phyloP scores from a whole-genome alignment of 2,113 vertebrate species.

The Zosterops pallidus region DNA sequence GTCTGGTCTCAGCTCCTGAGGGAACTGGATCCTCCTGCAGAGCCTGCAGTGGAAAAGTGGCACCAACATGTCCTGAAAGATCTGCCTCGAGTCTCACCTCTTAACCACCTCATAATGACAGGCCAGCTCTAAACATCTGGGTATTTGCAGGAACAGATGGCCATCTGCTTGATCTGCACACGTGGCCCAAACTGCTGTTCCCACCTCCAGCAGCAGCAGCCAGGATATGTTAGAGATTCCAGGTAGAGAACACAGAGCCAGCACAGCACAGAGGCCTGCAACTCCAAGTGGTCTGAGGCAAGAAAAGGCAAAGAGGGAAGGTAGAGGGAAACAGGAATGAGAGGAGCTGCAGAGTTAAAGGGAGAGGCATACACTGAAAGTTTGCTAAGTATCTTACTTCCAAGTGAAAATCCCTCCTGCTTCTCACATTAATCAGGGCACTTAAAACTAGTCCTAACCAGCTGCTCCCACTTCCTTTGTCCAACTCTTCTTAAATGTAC shows the following conservation, averaged over 20 bases:
- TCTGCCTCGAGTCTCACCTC: not conserved
- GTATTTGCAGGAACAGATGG: not conserved
- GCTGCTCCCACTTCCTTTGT: not conserved
- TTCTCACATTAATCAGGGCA: constrained; percentile 9
- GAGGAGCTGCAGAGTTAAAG: not conserved
- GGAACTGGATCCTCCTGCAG: not conserved
- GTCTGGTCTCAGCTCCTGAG: not conserved
- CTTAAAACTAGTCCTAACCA: constrained; percentile 22
- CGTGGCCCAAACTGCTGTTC: not conserved
- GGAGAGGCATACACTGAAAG: not conserved
- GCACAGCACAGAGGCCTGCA: not conserved
- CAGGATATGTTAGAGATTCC: not conserved
- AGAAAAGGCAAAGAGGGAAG: not conserved
- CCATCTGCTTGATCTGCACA: not conserved
- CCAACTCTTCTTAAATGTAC: not conserved
- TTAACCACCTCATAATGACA: not conserved
- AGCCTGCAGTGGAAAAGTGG: not conserved
- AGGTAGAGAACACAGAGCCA: not conserved
- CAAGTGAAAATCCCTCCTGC: not conserved
- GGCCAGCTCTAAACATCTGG: not conserved
- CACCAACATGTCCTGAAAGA: not conserved
- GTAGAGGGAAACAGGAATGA: not conserved
- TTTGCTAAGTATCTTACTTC: not conserved
- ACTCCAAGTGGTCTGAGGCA: not conserved
- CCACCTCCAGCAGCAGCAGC: not conserved